Conservation (phyloP, 1,140 invertebrate species). For the Agrypnia vestita region DNA sequence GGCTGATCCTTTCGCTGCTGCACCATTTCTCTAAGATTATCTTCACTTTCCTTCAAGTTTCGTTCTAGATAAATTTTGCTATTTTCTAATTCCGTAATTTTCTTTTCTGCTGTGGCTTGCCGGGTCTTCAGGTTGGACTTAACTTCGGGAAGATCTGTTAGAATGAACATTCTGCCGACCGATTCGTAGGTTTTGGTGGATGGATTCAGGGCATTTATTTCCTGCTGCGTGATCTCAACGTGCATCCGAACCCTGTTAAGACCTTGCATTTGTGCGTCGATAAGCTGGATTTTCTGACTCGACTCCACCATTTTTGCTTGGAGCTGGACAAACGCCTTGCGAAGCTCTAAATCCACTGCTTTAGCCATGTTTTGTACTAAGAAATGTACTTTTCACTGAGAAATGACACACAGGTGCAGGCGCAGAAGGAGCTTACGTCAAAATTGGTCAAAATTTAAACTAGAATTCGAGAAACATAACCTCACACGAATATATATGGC, state of each 20-base stretch:
- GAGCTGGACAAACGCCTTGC: slow-evolving; percentile 87
- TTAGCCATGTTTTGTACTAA: slow-evolving; percentile 43
- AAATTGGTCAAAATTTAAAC: not conserved
- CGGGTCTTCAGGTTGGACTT: slow-evolving; percentile 78
- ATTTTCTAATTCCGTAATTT: slow-evolving; percentile 82
- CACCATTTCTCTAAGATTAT: slow-evolving; percentile 89
- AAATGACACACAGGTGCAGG: slow-evolving; percentile 20
- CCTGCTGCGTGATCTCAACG: slow-evolving; percentile 80
- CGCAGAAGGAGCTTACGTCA: not conserved
- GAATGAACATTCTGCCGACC: slow-evolving; percentile 89
- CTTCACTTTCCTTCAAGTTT: slow-evolving; percentile 88
- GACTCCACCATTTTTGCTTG: slow-evolving; percentile 89
- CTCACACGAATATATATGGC: not conserved
- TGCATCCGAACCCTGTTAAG: slow-evolving; percentile 81
- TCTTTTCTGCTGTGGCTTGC: slow-evolving; percentile 77
- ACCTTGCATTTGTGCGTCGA: slow-evolving; percentile 85
- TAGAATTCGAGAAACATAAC: not conserved
- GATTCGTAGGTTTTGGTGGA: slow-evolving; percentile 85
- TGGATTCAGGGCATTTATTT: slow-evolving; percentile 73
- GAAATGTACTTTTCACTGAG: slow-evolving; percentile 13
- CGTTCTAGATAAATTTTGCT: slow-evolving; percentile 85
- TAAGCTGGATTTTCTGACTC: slow-evolving; percentile 84
- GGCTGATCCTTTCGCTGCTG: slow-evolving; percentile 77
- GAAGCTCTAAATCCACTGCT: slow-evolving; percentile 72
- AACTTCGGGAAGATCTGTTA: slow-evolving; percentile 79